phyloP scores from a whole-genome alignment of 2,888 invertebrate species.

The Germaria angustata region DNA sequence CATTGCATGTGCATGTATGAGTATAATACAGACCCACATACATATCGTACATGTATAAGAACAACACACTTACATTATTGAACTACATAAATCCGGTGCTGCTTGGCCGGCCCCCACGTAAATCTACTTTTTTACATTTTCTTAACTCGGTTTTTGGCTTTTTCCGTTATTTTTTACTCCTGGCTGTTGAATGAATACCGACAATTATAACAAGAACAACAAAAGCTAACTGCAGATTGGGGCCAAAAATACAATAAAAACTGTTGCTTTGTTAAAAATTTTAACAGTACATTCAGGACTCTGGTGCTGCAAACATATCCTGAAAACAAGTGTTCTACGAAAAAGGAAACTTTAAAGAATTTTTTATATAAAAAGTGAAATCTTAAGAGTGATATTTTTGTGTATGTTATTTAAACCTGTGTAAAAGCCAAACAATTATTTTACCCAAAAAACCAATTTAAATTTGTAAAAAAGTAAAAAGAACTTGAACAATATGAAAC shows the following conservation, averaged over 20 bases:
- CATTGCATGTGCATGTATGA: not conserved
- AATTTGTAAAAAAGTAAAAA: not conserved
- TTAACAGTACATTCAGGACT: conserved; percentile 78
- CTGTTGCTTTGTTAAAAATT: conserved; percentile 74
- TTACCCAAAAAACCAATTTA: not conserved
- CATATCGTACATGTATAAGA: not conserved
- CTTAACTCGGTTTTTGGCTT: not conserved
- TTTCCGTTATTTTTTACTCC: not conserved
- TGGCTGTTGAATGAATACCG: conserved; percentile 54
- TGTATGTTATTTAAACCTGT: not conserved
- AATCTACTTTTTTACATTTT: conserved; percentile 24
- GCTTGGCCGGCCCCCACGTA: conserved; percentile 41
- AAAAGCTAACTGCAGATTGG: conserved; percentile 68
- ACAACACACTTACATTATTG: conserved; percentile 21
- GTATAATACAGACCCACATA: not conserved
- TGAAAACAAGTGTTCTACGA: conserved; percentile 15
- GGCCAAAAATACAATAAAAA: conserved; percentile 76
- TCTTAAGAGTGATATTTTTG: not conserved
- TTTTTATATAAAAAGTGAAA: conserved; percentile 15
- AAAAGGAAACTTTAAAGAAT: not conserved
- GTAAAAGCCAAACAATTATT: not conserved
- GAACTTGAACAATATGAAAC: conserved; percentile 40
- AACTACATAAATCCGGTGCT: conserved; percentile 12
- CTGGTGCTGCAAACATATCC: conserved; percentile 72
- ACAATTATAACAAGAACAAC: conserved; percentile 38